Evolutionary conservation across 1,140 invertebrate species (phyloP).

Genomic region (Thaumetopoea pityocampa): DNA sequence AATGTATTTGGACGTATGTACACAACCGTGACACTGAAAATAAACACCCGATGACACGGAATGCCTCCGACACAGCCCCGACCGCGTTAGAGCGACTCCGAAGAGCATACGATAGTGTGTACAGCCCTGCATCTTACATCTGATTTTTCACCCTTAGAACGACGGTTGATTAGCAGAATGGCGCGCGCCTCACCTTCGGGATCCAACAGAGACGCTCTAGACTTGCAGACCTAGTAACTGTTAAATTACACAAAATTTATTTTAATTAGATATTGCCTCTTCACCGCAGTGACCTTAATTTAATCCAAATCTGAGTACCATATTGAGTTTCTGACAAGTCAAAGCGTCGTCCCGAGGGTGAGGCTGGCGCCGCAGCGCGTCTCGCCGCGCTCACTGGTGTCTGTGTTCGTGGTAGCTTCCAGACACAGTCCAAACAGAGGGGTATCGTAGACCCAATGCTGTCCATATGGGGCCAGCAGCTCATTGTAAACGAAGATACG

Average conservation of each 20-base stretch:
- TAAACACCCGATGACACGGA: slow-evolving; percentile 25
- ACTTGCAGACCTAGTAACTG: too few species aligned
- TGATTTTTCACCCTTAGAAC: slow-evolving; percentile 17
- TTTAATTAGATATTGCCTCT: too few species aligned
- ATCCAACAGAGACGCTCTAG: not conserved
- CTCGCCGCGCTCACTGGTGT: slow-evolving; percentile 42
- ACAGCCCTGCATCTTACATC: slow-evolving; percentile 21
- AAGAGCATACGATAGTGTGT: slow-evolving; percentile 19
- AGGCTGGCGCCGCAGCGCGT: slow-evolving; percentile 13
- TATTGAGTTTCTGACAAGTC: too few species aligned
- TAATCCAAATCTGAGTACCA: too few species aligned
- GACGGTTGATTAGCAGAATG: slow-evolving; percentile 7
- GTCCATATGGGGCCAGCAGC: slow-evolving; percentile 97
- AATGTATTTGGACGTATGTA: slow-evolving; percentile 32
- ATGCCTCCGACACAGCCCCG: slow-evolving; percentile 18
- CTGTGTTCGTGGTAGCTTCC: slow-evolving; percentile 86
- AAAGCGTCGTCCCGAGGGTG: too few species aligned
- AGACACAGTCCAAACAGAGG: slow-evolving; percentile 94
- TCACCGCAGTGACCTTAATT: too few species aligned
- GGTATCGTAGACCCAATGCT: slow-evolving; percentile 98
- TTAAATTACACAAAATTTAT: too few species aligned
- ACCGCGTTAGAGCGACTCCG: slow-evolving; percentile 19
- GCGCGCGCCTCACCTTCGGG: slow-evolving; percentile 16
- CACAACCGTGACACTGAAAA: slow-evolving; percentile 23
- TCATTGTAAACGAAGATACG: slow-evolving; percentile 96